These are phyloP conservation scores for Cosmorhoe ocellata DNA, from an alignment of 2,888 invertebrate species.

Conservation along the genomic window DNA sequence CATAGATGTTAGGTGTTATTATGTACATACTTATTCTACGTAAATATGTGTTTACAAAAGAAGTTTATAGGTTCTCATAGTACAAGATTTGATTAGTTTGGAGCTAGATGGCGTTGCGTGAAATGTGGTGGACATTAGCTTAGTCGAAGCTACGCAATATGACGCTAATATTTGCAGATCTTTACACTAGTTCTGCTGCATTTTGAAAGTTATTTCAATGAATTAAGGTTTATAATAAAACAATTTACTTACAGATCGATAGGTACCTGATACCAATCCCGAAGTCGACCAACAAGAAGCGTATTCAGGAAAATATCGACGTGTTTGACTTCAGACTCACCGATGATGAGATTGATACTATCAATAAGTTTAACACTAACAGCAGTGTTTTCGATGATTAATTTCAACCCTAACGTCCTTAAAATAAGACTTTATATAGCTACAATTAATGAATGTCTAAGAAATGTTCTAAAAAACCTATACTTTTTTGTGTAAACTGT, in stretches of 20 bases:
- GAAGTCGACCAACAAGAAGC: conserved; percentile 78
- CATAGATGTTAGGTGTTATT: too few relatives aligned
- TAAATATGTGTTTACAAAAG: not conserved
- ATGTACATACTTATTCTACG: not conserved
- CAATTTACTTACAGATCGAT: conserved; percentile 68
- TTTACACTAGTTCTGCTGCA: too few relatives aligned
- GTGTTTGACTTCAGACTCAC: conserved; percentile 82
- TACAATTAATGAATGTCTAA: too few relatives aligned
- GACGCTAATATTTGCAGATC: too few relatives aligned
- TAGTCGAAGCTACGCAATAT: too few relatives aligned
- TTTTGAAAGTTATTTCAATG: too few relatives aligned
- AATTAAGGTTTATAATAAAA: too few relatives aligned
- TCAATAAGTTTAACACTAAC: conserved; percentile 74
- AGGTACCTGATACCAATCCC: conserved; percentile 81
- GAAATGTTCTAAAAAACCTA: too few relatives aligned
- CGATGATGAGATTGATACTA: conserved; percentile 69
- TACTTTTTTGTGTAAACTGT: too few relatives aligned
- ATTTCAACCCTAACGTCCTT: not conserved
- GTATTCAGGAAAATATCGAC: conserved; percentile 79
- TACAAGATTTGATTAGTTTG: too few relatives aligned
- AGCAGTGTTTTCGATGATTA: conserved; percentile 43
- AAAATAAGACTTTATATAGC: not conserved
- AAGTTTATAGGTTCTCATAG: not conserved
- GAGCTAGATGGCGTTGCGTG: too few relatives aligned
- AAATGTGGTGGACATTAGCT: too few relatives aligned